Conservation (phyloP, 2,888 invertebrate genomes). For the Archips xylosteana region DNA sequence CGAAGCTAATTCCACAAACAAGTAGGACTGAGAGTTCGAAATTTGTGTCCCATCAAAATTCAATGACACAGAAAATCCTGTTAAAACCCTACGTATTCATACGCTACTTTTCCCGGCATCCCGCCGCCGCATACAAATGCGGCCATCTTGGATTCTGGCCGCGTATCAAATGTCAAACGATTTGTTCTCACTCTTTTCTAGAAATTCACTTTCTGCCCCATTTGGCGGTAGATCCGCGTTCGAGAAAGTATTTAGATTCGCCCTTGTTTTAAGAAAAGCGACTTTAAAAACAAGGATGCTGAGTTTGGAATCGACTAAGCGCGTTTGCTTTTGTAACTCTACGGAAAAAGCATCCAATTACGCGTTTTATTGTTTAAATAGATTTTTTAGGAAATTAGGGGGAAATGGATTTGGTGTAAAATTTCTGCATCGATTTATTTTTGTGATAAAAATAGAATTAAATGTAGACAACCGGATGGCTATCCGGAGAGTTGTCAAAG, state of each 20-base stretch:
- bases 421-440: conserved; percentile 3
- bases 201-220: conserved; percentile 74
- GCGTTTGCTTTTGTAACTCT: neutral
- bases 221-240: conserved; percentile 48
- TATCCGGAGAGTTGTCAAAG: no score
- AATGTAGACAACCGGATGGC: no score
- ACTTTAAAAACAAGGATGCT: neutral
- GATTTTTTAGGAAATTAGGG: conserved; percentile 28
- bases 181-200: conserved; percentile 72
- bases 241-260: conserved; percentile 1
- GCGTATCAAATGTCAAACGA: conserved; percentile 58
- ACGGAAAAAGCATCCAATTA: conserved; percentile 8
- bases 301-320: neutral
- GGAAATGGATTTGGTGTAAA: conserved; percentile 28
- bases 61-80: conserved; percentile 25
- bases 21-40: neutral
- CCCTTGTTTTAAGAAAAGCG: neutral
- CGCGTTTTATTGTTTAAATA: conserved; percentile 5
- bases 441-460: neutral
- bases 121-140: conserved; percentile 51
- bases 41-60: conserved; percentile 14
- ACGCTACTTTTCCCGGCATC: conserved; percentile 19
- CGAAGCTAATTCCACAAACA: no score
- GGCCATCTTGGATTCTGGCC: conserved; percentile 60
- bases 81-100: conserved; percentile 33